These are phyloP conservation scores for Carcinoscorpius rotundicauda DNA, from an alignment of 1,140 invertebrate genomes.

Conservation along the genomic window DNA sequence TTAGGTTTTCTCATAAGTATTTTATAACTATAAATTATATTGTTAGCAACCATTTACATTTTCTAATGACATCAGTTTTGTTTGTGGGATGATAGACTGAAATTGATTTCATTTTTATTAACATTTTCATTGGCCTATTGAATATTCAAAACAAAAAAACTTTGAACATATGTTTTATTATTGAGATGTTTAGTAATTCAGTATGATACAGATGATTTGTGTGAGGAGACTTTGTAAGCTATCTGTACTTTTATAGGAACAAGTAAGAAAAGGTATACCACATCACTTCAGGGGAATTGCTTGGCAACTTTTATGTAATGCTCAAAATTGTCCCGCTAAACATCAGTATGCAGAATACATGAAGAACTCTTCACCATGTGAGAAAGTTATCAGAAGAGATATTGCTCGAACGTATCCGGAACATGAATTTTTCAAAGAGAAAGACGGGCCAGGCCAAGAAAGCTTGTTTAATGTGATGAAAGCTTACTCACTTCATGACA, in stretches of 20 bases:
- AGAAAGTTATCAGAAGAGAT: constrained; percentile 90
- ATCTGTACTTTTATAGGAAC: constrained; percentile 43
- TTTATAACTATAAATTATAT: too few relatives aligned
- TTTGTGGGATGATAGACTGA: too few relatives aligned
- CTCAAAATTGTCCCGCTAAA: constrained; percentile 71
- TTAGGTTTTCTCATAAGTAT: too few relatives aligned
- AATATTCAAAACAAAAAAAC: background rate
- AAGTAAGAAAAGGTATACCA: constrained; percentile 90
- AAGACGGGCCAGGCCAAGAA: constrained; percentile 91
- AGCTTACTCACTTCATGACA: constrained; percentile 91
- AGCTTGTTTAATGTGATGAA: constrained; percentile 98
- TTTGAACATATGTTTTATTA: too few relatives aligned
- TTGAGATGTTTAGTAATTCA: too few relatives aligned
- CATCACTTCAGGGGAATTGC: constrained; percentile 92
- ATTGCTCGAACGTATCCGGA: constrained; percentile 97
- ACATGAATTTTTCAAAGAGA: constrained; percentile 93
- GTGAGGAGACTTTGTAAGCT: background rate
- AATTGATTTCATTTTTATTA: too few relatives aligned
- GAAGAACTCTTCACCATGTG: constrained; percentile 89
- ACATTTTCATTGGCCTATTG: background rate
- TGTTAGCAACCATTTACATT: too few relatives aligned
- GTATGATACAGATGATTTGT: background rate
- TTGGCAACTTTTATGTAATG: constrained; percentile 89
- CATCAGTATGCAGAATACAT: constrained; percentile 93
- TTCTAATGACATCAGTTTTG: too few relatives aligned